Percentiles rank a stretch among this genome's conserved stretches.
phyloP scores from a whole-genome alignment of 2,113 vertebrate species.

The Rhabdomys dilectus region DNA sequence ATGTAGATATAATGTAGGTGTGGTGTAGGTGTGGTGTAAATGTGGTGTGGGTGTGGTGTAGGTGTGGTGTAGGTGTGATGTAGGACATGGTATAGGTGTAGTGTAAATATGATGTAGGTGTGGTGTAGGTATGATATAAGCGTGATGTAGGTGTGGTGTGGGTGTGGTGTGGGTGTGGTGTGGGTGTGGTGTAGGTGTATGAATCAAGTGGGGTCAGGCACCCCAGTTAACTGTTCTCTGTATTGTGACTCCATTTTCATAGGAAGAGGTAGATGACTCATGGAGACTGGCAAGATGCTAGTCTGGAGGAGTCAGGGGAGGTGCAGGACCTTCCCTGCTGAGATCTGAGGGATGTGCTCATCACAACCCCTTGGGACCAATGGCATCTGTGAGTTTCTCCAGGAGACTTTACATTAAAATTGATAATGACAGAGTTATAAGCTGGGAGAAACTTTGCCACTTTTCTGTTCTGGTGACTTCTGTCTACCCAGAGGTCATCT shows the following conservation, averaged over 20 bases:
- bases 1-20: no score
- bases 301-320: no score
- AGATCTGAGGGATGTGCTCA: background rate
- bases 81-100: no score
- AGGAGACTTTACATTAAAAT: background rate
- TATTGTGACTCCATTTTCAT: background rate
- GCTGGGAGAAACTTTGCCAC: background rate
- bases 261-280: background rate
- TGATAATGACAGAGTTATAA: background rate
- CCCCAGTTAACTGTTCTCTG: background rate
- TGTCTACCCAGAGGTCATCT: background rate
- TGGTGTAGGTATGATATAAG: no score
- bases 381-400: background rate
- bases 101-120: no score
- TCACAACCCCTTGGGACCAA: background rate
- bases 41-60: no score
- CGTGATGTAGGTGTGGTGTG: no score
- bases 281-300: background rate
- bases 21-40: no score
- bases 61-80: no score
- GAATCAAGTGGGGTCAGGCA: background rate
- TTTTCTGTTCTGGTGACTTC: background rate
- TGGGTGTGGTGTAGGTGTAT: background rate
- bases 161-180: no score
- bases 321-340: accelerated